Evolutionary conservation across 2,888 invertebrate species (phyloP).

Genomic region (Heliconius aoede): DNA sequence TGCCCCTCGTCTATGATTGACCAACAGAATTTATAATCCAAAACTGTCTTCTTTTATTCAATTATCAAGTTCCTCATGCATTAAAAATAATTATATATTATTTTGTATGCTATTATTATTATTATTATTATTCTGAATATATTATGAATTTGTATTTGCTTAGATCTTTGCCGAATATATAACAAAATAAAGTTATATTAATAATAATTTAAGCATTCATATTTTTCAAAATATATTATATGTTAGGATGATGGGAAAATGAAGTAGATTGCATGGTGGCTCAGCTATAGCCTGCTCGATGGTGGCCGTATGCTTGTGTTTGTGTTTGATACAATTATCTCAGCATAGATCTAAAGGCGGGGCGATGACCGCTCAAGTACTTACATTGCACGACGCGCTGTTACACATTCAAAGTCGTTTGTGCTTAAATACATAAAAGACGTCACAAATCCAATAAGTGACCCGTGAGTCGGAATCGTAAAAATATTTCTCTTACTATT

Average conservation of each 20-base stretch:
- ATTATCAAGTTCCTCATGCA: background rate
- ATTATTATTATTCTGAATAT: no score
- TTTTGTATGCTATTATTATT: background rate
- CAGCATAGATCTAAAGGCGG: constrained; percentile 74
- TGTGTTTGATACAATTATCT: constrained; percentile 80
- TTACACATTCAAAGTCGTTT: constrained; percentile 55
- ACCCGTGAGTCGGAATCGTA: background rate
- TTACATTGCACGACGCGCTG: constrained; percentile 56
- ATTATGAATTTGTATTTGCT: background rate
- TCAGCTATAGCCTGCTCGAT: constrained; percentile 47
- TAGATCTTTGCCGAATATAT: background rate
- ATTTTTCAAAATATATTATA: background rate
- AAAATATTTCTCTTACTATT: background rate
- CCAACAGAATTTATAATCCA: constrained; percentile 19
- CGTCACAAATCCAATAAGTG: background rate
- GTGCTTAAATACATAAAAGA: constrained; percentile 40
- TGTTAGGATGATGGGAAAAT: background rate
- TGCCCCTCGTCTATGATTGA: constrained; percentile 22
- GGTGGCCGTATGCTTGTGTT: constrained; percentile 61
- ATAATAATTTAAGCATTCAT: background rate
- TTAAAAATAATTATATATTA: no score
- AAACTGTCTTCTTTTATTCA: background rate
- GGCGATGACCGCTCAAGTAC: constrained; percentile 69
- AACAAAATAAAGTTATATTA: background rate
- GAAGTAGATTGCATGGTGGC: constrained; percentile 28